These are phyloP conservation scores for Embidobia sp. DNA, from an alignment of 2,888 invertebrate genomes.

Conservation along the genomic window DNA sequence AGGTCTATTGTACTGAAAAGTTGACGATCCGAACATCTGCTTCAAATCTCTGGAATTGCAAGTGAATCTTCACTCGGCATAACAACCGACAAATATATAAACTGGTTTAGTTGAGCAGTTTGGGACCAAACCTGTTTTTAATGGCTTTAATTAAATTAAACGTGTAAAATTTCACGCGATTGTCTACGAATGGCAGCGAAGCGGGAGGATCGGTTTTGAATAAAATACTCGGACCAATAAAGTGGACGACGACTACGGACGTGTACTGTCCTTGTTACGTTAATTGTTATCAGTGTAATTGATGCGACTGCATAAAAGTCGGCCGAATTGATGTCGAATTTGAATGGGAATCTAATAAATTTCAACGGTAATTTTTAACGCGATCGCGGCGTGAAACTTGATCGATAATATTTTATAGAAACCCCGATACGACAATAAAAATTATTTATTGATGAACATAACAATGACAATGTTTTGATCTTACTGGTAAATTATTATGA, in stretches of 20 bases:
- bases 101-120: slow-evolving; percentile 56
- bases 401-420: too few relatives aligned
- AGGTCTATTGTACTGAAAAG: too few relatives aligned
- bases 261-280: not conserved
- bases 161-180: slow-evolving; percentile 43
- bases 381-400: too few relatives aligned
- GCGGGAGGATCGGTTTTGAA: slow-evolving; percentile 10
- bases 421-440: too few relatives aligned
- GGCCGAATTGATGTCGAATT: not conserved
- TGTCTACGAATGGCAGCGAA: slow-evolving; percentile 23
- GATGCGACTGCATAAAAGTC: not conserved
- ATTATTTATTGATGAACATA: too few relatives aligned
- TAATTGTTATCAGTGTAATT: slow-evolving; percentile 3
- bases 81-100: slow-evolving; percentile 41
- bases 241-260: not conserved
- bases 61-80: slow-evolving; percentile 30
- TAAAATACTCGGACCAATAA: not conserved
- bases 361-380: too few relatives aligned
- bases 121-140: slow-evolving; percentile 49
- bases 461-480: too few relatives aligned
- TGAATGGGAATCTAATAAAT: too few relatives aligned
- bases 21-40: slow-evolving; percentile 12
- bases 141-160: slow-evolving; percentile 58
- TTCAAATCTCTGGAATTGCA: slow-evolving; percentile 18
- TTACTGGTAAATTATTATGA: too few relatives aligned